Conservation (phyloP, 1,140 invertebrate species). For the Nomia melanderi region DNA sequence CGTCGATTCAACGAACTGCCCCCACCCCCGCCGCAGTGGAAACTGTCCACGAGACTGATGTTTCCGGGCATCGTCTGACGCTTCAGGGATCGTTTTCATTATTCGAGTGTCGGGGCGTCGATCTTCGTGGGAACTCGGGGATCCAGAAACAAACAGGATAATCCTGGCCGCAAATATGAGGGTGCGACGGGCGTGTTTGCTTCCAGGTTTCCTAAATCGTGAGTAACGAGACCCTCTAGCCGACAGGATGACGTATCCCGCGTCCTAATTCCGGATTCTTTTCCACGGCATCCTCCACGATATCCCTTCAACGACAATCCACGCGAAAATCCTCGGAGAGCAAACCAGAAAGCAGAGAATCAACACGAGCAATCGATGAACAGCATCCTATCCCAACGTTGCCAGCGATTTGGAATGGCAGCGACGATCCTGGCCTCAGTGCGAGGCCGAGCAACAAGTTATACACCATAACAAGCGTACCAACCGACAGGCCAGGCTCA, state of each 20-base stretch:
- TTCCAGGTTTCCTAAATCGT: slow-evolving; percentile 41
- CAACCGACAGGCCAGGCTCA: slow-evolving; percentile 19
- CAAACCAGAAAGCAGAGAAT: background rate
- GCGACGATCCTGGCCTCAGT: slow-evolving; percentile 28
- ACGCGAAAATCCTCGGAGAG: background rate
- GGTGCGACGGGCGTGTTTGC: slow-evolving; percentile 44
- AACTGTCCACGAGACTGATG: too few species aligned
- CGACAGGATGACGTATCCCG: background rate
- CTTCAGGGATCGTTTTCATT: background rate
- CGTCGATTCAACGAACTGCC: too few species aligned
- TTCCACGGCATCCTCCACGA: background rate
- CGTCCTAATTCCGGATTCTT: background rate
- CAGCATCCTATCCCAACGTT: background rate
- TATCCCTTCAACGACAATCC: background rate
- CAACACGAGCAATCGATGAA: background rate
- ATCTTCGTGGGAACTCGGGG: slow-evolving; percentile 15
- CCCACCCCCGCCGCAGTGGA: too few species aligned
- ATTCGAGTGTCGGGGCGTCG: background rate
- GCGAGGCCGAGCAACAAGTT: slow-evolving; percentile 62
- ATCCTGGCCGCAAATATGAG: slow-evolving; percentile 52
- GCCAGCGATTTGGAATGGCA: slow-evolving; percentile 41
- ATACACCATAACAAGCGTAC: slow-evolving; percentile 58
- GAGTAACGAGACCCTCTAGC: slow-evolving; percentile 52
- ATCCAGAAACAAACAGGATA: slow-evolving; percentile 40
- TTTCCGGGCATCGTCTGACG: too few species aligned